A percentile compares a stretch with the other conserved stretches of the same genome.
phyloP scores from a whole-genome alignment of 2,888 invertebrate genomes.

The Cotesia congregata region DNA sequence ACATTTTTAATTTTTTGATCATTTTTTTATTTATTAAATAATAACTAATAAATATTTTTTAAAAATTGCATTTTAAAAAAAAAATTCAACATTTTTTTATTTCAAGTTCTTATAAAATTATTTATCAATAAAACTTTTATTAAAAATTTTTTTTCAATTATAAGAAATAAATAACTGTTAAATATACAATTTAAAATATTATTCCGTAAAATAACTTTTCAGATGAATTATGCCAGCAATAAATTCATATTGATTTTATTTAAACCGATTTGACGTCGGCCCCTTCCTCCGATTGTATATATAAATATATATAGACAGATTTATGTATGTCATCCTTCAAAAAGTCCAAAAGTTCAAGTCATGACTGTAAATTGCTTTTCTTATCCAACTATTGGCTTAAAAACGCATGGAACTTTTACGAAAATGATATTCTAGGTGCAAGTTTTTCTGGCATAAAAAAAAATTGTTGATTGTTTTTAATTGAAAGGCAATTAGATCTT shows the following conservation, averaged over 20 bases:
- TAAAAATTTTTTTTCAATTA: too few species aligned
- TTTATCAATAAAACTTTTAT: too few species aligned
- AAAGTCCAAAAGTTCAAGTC: constrained; percentile 38
- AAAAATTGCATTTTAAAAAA: too few species aligned
- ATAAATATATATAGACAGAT: constrained; percentile 29
- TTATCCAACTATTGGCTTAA: constrained; percentile 10
- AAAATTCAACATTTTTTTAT: too few species aligned
- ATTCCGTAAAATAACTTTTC: constrained; percentile 11
- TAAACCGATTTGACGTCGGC: constrained; percentile 32
- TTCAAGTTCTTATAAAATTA: too few species aligned
- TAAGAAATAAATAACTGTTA: too few species aligned
- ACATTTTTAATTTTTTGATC: too few species aligned
- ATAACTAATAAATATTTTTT: too few species aligned
- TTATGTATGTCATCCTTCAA: constrained; percentile 30
- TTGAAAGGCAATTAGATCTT: neutral
- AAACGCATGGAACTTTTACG: constrained; percentile 18
- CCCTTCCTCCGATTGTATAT: constrained; percentile 11
- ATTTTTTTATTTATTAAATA: too few species aligned
- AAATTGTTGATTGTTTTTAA: neutral
- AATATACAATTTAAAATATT: neutral
- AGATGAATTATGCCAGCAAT: neutral
- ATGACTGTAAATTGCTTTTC: constrained; percentile 45
- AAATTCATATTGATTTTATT: constrained; percentile 27
- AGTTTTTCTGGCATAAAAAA: neutral
- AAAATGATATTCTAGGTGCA: constrained; percentile 18